Evolutionary conservation across 2,113 vertebrate genomes (phyloP).

Genomic region (Pygoscelis adeliae): DNA sequence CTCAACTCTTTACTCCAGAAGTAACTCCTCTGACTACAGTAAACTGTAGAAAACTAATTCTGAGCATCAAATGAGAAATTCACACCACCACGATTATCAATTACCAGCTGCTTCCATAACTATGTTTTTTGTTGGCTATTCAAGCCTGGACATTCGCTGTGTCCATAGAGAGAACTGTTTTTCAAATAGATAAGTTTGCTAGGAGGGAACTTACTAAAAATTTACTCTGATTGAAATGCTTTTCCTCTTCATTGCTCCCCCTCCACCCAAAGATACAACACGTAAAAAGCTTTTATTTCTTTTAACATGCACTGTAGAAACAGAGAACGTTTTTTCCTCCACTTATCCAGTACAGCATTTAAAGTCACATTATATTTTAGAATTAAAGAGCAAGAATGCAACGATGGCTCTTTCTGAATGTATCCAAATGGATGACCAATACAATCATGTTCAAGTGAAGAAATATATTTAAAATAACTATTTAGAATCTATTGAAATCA

Average conservation of each 20-base stretch:
- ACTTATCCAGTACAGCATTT: background rate
- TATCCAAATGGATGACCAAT: background rate
- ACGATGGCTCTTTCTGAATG: background rate
- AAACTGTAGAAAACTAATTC: background rate
- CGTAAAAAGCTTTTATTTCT: background rate
- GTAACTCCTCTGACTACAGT: background rate
- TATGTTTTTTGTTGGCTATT: background rate
- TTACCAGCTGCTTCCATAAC: background rate
- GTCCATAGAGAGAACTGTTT: background rate
- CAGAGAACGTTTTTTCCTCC: background rate
- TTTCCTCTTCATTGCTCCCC: background rate
- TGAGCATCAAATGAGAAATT: background rate
- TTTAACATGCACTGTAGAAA: background rate
- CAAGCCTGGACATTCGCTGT: background rate
- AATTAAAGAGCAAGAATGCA: background rate
- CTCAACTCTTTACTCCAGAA: background rate
- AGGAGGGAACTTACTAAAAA: background rate
- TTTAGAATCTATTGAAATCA: background rate
- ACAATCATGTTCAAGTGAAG: background rate
- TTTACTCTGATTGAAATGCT: background rate
- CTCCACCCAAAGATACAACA: background rate
- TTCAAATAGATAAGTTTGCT: background rate
- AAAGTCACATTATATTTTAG: background rate
- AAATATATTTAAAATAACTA: background rate
- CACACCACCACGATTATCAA: background rate